Evolutionary conservation across 1,140 invertebrate species (phyloP).

Genomic region (Micrasema minimum): DNA sequence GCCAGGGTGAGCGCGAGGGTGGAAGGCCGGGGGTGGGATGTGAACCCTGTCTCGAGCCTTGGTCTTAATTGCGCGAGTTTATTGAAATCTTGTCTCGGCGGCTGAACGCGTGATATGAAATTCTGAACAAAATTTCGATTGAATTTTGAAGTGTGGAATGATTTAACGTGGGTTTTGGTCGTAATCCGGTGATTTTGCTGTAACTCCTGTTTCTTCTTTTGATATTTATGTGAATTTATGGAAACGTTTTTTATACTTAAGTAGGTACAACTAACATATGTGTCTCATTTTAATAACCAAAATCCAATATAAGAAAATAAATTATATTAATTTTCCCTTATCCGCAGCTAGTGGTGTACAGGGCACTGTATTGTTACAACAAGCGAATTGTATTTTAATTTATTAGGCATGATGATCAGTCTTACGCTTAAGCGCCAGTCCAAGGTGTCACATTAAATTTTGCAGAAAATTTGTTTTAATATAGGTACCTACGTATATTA

Average conservation of each 20-base stretch:
- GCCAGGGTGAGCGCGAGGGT: not conserved
- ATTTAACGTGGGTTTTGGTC: not conserved
- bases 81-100: constrained; percentile 27
- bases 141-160: not conserved
- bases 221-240: not conserved
- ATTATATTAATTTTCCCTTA: too few relatives aligned
- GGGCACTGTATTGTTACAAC: too few relatives aligned
- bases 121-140: not conserved
- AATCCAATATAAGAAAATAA: too few relatives aligned
- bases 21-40: not conserved
- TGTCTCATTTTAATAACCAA: too few relatives aligned
- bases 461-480: too few relatives aligned
- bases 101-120: not conserved
- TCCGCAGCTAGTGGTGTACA: too few relatives aligned
- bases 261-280: not conserved
- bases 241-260: not conserved
- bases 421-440: too few relatives aligned
- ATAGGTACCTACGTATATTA: too few relatives aligned
- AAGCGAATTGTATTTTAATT: too few relatives aligned
- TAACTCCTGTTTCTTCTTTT: not conserved
- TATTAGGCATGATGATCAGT: too few relatives aligned
- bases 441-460: too few relatives aligned
- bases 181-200: not conserved
- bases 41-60: constrained; percentile 1
- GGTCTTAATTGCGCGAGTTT: constrained; percentile 22